Evolutionary conservation across 2,113 vertebrate genomes (phyloP).

Genomic region (Nematolebias whitei): DNA sequence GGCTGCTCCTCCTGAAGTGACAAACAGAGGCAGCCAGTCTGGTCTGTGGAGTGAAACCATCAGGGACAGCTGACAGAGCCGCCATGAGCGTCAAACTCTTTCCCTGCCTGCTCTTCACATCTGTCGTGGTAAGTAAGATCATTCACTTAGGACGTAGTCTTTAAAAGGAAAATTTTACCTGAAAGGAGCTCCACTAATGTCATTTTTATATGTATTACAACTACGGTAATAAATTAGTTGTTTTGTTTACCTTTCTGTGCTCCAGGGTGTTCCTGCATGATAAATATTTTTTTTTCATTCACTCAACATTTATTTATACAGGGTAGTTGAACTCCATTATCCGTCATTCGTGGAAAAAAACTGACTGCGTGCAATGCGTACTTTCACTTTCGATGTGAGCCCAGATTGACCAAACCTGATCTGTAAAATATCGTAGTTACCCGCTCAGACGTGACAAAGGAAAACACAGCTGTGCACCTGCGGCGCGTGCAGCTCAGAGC

Average conservation of each 20-base stretch:
- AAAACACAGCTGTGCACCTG: not conserved
- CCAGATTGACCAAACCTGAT: not conserved
- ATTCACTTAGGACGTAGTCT: not conserved
- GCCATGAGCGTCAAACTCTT: not conserved
- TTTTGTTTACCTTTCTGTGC: rapidly evolving
- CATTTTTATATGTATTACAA: not conserved
- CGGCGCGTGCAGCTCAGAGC: not conserved
- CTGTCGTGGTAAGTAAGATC: constrained; percentile 16
- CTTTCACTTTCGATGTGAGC: constrained; percentile 59
- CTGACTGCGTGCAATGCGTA: too few relatives aligned
- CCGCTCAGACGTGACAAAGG: rapidly evolving
- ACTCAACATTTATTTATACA: too few relatives aligned
- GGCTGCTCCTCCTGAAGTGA: too few relatives aligned
- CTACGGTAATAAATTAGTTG: not conserved
- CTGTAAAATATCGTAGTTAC: not conserved
- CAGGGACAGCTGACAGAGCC: too few relatives aligned
- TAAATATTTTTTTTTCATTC: too few relatives aligned
- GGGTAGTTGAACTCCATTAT: not conserved
- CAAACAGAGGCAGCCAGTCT: too few relatives aligned
- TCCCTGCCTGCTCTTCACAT: not conserved
- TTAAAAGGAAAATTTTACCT: not conserved
- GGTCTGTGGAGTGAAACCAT: too few relatives aligned
- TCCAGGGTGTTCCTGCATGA: not conserved
- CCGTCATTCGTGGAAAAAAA: not conserved
- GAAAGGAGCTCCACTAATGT: not conserved